phyloP scores from a whole-genome alignment of 2,888 invertebrate genomes.

The Aradus depressus region DNA sequence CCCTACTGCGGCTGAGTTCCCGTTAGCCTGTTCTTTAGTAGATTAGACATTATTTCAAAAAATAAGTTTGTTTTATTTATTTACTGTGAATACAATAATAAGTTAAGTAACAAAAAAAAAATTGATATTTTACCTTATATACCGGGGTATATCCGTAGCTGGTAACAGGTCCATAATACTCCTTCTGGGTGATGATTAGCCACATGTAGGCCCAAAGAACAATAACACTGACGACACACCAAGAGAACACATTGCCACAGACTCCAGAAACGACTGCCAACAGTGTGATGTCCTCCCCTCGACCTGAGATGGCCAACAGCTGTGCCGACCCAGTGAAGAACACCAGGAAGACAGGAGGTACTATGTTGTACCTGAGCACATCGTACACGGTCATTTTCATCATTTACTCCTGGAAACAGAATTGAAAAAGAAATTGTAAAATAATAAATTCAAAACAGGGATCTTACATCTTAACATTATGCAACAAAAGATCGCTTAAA shows the following conservation, averaged over 20 bases:
- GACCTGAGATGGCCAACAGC: constrained; percentile 33
- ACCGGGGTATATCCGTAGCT: constrained; percentile 39
- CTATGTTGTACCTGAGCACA: constrained; percentile 31
- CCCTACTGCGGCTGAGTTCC: too few species aligned
- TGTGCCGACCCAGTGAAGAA: constrained; percentile 35
- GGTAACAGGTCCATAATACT: constrained; percentile 40
- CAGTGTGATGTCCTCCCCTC: constrained; percentile 28
- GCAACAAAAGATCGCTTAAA: too few species aligned
- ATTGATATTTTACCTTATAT: constrained; percentile 34
- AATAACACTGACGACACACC: constrained; percentile 33
- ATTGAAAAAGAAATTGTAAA: too few species aligned
- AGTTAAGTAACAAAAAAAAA: too few species aligned
- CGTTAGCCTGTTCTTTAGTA: too few species aligned
- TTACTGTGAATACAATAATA: too few species aligned
- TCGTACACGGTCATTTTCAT: constrained; percentile 17
- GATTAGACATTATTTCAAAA: too few species aligned
- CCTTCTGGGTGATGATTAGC: constrained; percentile 36
- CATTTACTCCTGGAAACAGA: too few species aligned
- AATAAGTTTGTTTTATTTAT: too few species aligned
- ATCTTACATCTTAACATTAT: too few species aligned
- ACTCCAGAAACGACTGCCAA: constrained; percentile 26
- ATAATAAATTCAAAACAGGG: too few species aligned
- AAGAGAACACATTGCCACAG: constrained; percentile 34
- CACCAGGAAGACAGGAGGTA: constrained; percentile 35
- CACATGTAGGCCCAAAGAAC: constrained; percentile 38